Evolutionary conservation across 2,797 vertebrate genomes (phyloP).

Genomic region (Lutra lutra): DNA sequence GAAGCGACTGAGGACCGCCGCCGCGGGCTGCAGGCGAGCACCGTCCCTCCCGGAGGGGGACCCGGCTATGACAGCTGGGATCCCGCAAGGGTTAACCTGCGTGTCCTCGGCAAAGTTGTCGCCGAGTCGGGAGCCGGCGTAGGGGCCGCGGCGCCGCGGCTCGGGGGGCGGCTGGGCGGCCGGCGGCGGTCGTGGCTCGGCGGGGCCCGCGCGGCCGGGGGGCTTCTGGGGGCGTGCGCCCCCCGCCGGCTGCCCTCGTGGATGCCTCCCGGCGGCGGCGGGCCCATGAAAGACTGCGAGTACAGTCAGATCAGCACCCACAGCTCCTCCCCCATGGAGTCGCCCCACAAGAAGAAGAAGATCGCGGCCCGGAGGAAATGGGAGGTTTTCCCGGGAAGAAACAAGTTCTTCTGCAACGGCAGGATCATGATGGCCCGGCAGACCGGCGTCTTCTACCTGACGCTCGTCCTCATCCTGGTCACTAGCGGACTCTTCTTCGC

Average conservation of each 20-base stretch:
- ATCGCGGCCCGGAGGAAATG: slow-evolving; percentile 93
- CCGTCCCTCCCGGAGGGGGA: not conserved
- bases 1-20: slow-evolving; percentile 47
- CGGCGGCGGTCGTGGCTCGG: slow-evolving; percentile 67
- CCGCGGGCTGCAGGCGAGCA: slow-evolving; percentile 47
- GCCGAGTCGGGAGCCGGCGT: slow-evolving; percentile 74
- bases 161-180: slow-evolving; percentile 43
- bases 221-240: slow-evolving; percentile 72
- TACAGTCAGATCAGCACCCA: slow-evolving; percentile 98
- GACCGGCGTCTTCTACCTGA: slow-evolving; percentile 98
- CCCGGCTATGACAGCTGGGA: slow-evolving; percentile 79
- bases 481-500: slow-evolving; percentile 99
- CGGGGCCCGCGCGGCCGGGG: slow-evolving; percentile 66
- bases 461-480: slow-evolving; percentile 95
- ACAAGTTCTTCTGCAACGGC: slow-evolving; percentile 98
- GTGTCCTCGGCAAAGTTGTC: slow-evolving; percentile 80
- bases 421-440: slow-evolving; percentile 99
- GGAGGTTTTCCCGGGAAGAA: slow-evolving; percentile 97
- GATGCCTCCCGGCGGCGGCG: slow-evolving; percentile 95
- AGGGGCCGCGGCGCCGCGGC: slow-evolving; percentile 58
- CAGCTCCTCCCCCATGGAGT: slow-evolving; percentile 98
- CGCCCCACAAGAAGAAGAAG: slow-evolving; percentile 94
- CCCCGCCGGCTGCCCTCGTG: slow-evolving; percentile 83
- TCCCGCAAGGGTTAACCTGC: slow-evolving; percentile 75
- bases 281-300: slow-evolving; percentile 97